Base-by-base conservation (phyloP, 2,113 vertebrate species). In the Tiliqua scincoides region DNA sequence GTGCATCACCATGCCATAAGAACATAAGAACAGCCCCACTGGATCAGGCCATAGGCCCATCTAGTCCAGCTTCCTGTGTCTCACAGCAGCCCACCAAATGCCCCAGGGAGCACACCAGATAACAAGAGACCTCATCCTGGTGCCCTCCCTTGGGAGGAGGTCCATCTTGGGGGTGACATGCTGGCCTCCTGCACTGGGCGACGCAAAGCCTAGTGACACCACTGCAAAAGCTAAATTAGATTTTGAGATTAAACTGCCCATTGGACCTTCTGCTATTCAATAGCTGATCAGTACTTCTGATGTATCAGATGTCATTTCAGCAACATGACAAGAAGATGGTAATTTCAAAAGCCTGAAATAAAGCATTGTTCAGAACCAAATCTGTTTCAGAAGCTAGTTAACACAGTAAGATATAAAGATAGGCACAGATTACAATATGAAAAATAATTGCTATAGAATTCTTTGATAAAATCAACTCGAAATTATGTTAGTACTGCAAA, bases 321-420 rank as follows among this genome's bases (percentile, higher is more conserved):
- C 72, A 67, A 75, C 12, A 10, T 10, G 74, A 27, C 21, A n/a
- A n/a, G 43, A 68, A 32, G 18, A 35, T 35, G 9, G 15, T 71
- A 67, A 3, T 43, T n/a, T 43, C 4, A n/a, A 37, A 61, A 43
- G 23, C 70, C 43, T 48, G 43, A 73, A 85, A 17, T 76, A 78
- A 21, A 10, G 14, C 79, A 79, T 18, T 25, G 43, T 80, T 79
- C 32, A 75, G 1, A 57, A 72, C n/a, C 25, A 0, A 86, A 32
- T 82, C 86, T 92, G 82, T 91, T 68, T 57, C 87, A 77, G 32
- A 88, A 93, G 68, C 18, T 40, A 87, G 14, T 61, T 70, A 76
- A 73, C 43, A 79, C 1, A 81, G 37, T 35, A 62, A 75, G 73
- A 85, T 1, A 1, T 2, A 48, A 40, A 18, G 48, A 11, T 61